phyloP scores from a whole-genome alignment of 2,888 invertebrate species.

The Caenorhabditis becei region DNA sequence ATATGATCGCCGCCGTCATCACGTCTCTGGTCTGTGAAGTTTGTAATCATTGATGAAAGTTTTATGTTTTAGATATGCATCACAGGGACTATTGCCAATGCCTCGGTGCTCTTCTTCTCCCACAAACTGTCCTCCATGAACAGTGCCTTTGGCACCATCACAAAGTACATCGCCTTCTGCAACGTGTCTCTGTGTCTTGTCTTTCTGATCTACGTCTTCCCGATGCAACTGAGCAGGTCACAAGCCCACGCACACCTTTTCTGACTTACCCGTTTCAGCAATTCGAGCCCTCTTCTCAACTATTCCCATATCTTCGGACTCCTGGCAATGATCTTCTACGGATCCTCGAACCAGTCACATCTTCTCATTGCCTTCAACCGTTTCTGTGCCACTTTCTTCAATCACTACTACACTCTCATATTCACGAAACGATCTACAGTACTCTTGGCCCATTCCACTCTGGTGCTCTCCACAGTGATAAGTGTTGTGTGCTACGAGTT shows the following conservation, averaged over 20 bases:
- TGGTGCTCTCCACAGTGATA: neutral
- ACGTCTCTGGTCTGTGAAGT: neutral
- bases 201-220: conserved; percentile 26
- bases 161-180: conserved; percentile 22
- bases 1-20: neutral
- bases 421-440: conserved; percentile 19
- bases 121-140: conserved; percentile 33
- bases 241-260: neutral
- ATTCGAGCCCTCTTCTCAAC: neutral
- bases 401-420: conserved; percentile 13
- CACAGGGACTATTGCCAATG: neutral
- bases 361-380: conserved; percentile 34
- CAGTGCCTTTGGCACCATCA: conserved; percentile 38
- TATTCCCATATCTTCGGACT: conserved; percentile 30
- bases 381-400: conserved; percentile 20
- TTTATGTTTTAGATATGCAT: conserved; percentile 1
- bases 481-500: conserved; percentile 5
- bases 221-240: conserved; percentile 34
- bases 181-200: conserved; percentile 18
- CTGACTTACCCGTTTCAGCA: neutral
- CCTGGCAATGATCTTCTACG: conserved; percentile 25
- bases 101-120: conserved; percentile 5
- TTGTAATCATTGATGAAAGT: neutral
- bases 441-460: neutral
- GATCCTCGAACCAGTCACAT: conserved; percentile 33